Conservation (phyloP, 2,113 vertebrate species). For the Channa maculata region DNA sequence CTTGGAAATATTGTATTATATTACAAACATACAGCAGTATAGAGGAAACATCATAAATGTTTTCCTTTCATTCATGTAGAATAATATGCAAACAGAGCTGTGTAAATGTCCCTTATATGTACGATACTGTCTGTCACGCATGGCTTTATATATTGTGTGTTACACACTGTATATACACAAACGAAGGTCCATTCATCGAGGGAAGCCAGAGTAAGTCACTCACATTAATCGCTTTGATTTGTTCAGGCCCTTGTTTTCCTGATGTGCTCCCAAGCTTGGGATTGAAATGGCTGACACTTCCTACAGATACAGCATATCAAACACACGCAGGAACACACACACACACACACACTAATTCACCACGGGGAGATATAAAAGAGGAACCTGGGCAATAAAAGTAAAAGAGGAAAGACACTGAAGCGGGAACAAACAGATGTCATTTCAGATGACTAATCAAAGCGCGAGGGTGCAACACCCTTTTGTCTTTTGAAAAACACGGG, state of each 20-base stretch:
- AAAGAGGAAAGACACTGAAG: constrained; percentile 45
- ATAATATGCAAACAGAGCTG: constrained; percentile 55
- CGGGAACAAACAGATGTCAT: constrained; percentile 41
- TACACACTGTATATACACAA: constrained; percentile 66
- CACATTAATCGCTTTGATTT: constrained; percentile 55
- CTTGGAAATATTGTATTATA: constrained; percentile 58
- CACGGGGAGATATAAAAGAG: constrained; percentile 26
- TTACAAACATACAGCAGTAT: constrained; percentile 71
- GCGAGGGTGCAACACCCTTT: constrained; percentile 18
- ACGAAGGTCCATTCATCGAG: constrained; percentile 55
- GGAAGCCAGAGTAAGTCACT: constrained; percentile 58
- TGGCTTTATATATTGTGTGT: constrained; percentile 75
- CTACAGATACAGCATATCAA: constrained; percentile 71
- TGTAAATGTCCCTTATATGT: constrained; percentile 46
- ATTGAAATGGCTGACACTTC: constrained; percentile 82
- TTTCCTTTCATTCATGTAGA: constrained; percentile 40
- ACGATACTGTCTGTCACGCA: constrained; percentile 67
- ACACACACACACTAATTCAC: constrained; percentile 10
- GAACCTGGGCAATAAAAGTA: constrained; percentile 36
- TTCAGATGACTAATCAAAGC: constrained; percentile 50
- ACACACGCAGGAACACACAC: not conserved
- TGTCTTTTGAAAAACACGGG: constrained; percentile 21
- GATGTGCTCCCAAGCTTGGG: constrained; percentile 71
- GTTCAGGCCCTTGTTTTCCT: constrained; percentile 71
- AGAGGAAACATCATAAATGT: constrained; percentile 41